Evolutionary conservation across 2,113 vertebrate genomes (phyloP).

Genomic region (Anoura caudifer): DNA sequence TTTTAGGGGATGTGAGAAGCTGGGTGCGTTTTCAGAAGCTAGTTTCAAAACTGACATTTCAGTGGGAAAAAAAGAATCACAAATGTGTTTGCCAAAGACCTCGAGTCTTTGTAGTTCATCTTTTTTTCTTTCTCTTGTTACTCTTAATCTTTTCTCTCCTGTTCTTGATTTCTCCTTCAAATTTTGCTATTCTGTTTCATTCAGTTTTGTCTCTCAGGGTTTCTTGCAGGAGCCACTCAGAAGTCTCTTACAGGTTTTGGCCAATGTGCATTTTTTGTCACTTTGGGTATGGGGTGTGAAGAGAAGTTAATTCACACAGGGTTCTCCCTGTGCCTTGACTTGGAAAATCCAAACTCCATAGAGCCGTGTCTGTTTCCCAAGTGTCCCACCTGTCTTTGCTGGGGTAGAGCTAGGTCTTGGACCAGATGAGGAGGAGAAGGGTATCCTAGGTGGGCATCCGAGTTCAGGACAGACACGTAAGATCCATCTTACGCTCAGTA

Average conservation of each 20-base stretch:
- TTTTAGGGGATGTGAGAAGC: constrained; percentile 21
- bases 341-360: not conserved
- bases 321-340: not conserved
- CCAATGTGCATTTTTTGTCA: not conserved
- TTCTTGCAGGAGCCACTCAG: not conserved
- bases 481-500: not conserved
- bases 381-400: not conserved
- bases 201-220: constrained; percentile 45
- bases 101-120: not conserved
- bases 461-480: not conserved
- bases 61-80: not conserved
- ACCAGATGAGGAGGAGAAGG: not conserved
- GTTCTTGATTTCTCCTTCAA: not conserved
- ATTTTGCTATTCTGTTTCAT: constrained; percentile 53
- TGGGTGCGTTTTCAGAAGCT: constrained; percentile 16
- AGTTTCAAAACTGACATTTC: constrained; percentile 53
- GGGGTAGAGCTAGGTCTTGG: not conserved
- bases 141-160: not conserved
- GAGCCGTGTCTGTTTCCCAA: not conserved
- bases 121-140: constrained; percentile 12
- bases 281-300: not conserved
- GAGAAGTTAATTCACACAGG: not conserved
- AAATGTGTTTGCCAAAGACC: not conserved
- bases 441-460: not conserved
- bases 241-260: not conserved